Conservation (phyloP, 2,888 invertebrate genomes). For the Amorpha juglandis region DNA sequence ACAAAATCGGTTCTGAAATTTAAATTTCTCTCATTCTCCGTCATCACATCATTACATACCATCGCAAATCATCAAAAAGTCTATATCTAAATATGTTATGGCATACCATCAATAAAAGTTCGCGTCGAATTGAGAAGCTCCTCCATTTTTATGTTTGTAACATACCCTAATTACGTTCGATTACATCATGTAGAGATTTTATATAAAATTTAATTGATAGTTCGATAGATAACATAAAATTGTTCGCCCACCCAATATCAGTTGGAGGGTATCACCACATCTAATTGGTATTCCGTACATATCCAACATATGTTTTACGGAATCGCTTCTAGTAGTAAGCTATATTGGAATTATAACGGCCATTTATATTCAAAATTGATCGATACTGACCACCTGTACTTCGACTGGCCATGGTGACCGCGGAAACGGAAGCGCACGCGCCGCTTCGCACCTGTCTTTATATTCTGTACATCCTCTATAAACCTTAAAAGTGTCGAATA, state of each 20-base stretch:
- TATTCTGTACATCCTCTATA: slow-evolving; percentile 70
- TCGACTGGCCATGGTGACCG: slow-evolving; percentile 28
- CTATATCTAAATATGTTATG: too few relatives aligned
- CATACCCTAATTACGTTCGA: too few relatives aligned
- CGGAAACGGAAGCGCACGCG: slow-evolving; percentile 77
- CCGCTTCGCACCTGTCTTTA: slow-evolving; percentile 67
- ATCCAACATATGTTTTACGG: slow-evolving; percentile 5
- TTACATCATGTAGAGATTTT: too few relatives aligned
- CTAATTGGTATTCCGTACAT: slow-evolving; percentile 15
- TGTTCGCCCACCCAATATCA: neutral
- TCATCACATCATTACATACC: too few relatives aligned
- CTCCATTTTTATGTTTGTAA: too few relatives aligned
- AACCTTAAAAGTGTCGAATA: slow-evolving; percentile 72
- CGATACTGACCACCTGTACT: slow-evolving; percentile 53
- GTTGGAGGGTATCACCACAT: slow-evolving; percentile 3
- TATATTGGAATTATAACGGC: slow-evolving; percentile 21
- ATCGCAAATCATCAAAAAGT: too few relatives aligned
- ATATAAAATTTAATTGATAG: too few relatives aligned
- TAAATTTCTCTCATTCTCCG: too few relatives aligned
- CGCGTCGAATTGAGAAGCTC: neutral
- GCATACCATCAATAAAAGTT: too few relatives aligned
- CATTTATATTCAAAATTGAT: slow-evolving; percentile 38
- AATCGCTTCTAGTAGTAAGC: slow-evolving; percentile 19
- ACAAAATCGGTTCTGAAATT: too few relatives aligned
- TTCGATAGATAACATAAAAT: too few relatives aligned